Evolutionary conservation across 2,113 vertebrate genomes (phyloP).

Genomic region (Macroglossus sobrinus): DNA sequence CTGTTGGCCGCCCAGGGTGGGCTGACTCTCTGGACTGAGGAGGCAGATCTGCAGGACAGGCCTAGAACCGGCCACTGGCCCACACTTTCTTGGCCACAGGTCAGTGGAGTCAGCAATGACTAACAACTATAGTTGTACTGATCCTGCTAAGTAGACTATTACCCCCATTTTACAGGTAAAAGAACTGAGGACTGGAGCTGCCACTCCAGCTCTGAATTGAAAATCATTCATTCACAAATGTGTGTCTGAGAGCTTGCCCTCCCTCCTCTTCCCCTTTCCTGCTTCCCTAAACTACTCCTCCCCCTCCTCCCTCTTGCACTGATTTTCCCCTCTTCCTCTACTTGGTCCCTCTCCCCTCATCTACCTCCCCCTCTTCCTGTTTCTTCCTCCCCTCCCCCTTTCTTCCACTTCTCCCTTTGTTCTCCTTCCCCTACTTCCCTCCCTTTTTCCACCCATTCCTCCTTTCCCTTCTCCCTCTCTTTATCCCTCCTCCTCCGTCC

Average conservation of each 20-base stretch:
- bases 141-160: neutral
- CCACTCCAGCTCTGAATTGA: neutral
- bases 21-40: neutral
- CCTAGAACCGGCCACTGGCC: neutral
- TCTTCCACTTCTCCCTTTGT: neutral
- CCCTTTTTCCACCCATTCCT: neutral
- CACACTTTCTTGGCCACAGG: neutral
- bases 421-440: too few relatives aligned
- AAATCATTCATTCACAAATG: neutral
- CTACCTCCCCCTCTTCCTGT: neutral
- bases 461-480: neutral
- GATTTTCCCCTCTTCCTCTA: neutral
- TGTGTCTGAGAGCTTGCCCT: neutral
- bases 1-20: neutral
- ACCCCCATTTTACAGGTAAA: neutral
- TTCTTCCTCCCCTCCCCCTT: neutral
- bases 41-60: neutral
- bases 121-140: neutral
- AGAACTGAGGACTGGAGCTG: neutral
- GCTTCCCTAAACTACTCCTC: neutral
- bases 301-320: neutral
- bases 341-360: accelerated
- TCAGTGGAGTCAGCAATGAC: neutral
- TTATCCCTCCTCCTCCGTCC: neutral
- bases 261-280: neutral